A percentile compares a stretch with the other conserved stretches of the same genome.
These are phyloP conservation scores for Notamacropus eugenii DNA, from an alignment of 2,797 vertebrate species.

Conservation along the genomic window DNA sequence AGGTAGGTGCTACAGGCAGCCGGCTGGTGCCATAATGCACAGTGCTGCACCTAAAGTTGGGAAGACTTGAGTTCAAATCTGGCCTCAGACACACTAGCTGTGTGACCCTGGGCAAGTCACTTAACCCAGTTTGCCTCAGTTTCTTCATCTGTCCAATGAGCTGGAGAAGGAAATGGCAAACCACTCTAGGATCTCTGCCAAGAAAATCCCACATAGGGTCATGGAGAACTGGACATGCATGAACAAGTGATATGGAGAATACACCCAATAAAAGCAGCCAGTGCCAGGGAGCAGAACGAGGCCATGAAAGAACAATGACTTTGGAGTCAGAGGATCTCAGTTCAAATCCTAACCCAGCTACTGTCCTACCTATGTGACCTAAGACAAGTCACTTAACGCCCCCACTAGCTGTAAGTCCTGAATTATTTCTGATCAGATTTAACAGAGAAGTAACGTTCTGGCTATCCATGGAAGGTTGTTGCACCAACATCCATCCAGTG, in stretches of 20 bases:
- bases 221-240: neutral
- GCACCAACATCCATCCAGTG: neutral
- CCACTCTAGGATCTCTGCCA: neutral
- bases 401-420: neutral
- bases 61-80: neutral
- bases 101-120: neutral
- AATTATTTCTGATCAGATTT: neutral
- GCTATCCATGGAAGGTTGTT: neutral
- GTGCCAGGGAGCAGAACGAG: neutral
- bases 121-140: neutral
- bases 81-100: neutral
- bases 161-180: neutral
- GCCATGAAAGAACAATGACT: neutral
- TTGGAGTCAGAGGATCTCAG: neutral
- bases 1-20: neutral
- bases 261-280: neutral
- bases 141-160: neutral
- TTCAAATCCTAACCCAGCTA: neutral
- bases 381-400: neutral
- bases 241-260: neutral
- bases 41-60: neutral
- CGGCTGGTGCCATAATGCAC: neutral
- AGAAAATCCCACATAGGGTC: neutral
- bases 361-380: neutral
- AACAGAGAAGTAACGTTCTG: neutral